Conservation (phyloP, 1,140 invertebrate species). For the Oncopodura yosiiana region DNA sequence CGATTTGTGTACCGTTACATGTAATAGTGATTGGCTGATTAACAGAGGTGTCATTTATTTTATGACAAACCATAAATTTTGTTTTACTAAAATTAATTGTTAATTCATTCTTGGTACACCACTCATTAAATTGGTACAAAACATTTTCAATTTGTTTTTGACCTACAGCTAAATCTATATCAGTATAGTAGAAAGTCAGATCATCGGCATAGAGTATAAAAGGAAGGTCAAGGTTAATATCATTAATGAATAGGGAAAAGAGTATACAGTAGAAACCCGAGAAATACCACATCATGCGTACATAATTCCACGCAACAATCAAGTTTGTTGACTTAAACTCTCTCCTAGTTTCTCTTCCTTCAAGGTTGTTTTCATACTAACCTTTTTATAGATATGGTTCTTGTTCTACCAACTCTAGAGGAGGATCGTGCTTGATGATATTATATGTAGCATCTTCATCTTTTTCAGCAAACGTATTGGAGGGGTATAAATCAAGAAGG, state of each 20-base stretch:
- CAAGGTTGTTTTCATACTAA: too few relatives aligned
- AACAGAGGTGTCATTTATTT: background rate
- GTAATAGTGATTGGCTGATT: background rate
- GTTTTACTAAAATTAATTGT: background rate
- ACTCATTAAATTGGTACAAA: background rate
- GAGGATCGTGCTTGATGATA: too few relatives aligned
- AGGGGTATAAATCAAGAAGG: too few relatives aligned
- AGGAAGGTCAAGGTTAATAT: background rate
- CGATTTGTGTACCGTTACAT: too few relatives aligned
- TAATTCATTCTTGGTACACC: background rate
- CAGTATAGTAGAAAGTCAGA: background rate
- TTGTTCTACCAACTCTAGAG: too few relatives aligned
- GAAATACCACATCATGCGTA: background rate
- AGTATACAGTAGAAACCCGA: background rate
- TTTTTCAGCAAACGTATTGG: too few relatives aligned
- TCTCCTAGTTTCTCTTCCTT: too few relatives aligned
- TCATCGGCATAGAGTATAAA: background rate
- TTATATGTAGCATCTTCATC: too few relatives aligned
- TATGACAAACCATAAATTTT: slow-evolving; percentile 6
- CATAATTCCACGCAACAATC: too few relatives aligned
- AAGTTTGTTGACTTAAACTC: too few relatives aligned
- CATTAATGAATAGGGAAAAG: background rate
- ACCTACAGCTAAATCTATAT: background rate
- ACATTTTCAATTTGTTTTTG: background rate
- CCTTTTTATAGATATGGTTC: too few relatives aligned